A percentile compares a stretch with the other conserved stretches of the same genome.
These are phyloP conservation scores for Matsumyia berberina DNA, from an alignment of 2,888 invertebrate species.

Conservation along the genomic window DNA sequence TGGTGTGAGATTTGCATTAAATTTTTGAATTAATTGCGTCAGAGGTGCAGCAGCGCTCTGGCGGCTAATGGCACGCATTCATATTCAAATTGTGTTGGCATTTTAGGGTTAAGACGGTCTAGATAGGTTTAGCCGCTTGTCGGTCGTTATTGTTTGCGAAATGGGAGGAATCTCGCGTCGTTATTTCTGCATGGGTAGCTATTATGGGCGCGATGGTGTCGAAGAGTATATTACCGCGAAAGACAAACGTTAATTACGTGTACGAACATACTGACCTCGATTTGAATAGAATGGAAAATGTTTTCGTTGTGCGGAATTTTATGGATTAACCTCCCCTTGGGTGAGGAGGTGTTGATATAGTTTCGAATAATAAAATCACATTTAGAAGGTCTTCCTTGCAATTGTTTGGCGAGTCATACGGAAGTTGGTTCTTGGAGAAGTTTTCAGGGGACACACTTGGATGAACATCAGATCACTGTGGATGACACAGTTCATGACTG, in stretches of 20 bases:
- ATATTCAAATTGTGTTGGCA: conserved; percentile 65
- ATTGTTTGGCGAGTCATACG: conserved; percentile 6
- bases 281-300: conserved; percentile 18
- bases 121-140: background rate
- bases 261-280: conserved; percentile 23
- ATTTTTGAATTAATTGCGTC: conserved; percentile 66
- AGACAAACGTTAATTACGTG: conserved; percentile 26
- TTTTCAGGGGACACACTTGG: background rate
- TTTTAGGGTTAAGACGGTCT: conserved; percentile 59
- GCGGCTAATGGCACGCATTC: conserved; percentile 65
- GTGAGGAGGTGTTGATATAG: background rate
- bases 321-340: conserved; percentile 7
- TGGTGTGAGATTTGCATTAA: conserved; percentile 60
- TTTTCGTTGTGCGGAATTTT: conserved; percentile 14
- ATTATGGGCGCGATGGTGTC: conserved; percentile 22
- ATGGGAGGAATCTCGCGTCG: conserved; percentile 42
- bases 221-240: background rate
- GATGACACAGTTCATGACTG: too few species aligned
- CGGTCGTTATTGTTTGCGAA: conserved; percentile 35
- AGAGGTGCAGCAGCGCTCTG: conserved; percentile 64
- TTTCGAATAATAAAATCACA: conserved; percentile 4
- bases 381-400: conserved; percentile 19
- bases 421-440: background rate
- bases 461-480: background rate
- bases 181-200: conserved; percentile 51